phyloP scores from a whole-genome alignment of 2,113 vertebrate genomes.

The Mastomys natalensis region DNA sequence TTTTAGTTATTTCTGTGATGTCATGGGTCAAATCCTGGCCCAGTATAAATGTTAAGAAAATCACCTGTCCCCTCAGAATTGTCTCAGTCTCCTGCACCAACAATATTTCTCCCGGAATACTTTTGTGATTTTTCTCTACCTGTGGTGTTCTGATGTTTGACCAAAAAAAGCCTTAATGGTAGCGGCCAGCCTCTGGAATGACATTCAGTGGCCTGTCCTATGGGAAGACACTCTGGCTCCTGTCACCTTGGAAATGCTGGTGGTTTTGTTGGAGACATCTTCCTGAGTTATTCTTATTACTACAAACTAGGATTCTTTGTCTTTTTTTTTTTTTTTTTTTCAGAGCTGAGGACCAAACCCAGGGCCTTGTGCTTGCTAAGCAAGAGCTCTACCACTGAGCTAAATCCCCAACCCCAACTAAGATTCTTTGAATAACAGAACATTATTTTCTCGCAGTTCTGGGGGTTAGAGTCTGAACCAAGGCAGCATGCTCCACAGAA shows the following conservation, averaged over 20 bases:
- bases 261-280: neutral
- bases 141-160: neutral
- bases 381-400: too few relatives aligned
- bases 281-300: neutral
- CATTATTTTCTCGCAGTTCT: neutral
- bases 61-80: neutral
- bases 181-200: too few relatives aligned
- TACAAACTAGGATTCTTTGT: neutral
- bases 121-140: neutral
- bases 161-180: neutral
- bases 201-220: neutral
- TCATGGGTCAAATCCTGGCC: neutral
- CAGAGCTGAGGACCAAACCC: too few relatives aligned
- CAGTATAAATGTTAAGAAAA: neutral
- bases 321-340: too few relatives aligned
- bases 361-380: too few relatives aligned
- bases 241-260: neutral
- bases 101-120: neutral
- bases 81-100: neutral
- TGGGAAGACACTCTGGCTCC: neutral
- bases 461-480: neutral
- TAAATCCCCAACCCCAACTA: too few relatives aligned
- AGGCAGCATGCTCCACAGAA: fast-evolving
- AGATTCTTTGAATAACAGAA: neutral
- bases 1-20: neutral